Evolutionary conservation across 2,113 vertebrate genomes (phyloP).

Genomic region (Leptodactylus fuscus): DNA sequence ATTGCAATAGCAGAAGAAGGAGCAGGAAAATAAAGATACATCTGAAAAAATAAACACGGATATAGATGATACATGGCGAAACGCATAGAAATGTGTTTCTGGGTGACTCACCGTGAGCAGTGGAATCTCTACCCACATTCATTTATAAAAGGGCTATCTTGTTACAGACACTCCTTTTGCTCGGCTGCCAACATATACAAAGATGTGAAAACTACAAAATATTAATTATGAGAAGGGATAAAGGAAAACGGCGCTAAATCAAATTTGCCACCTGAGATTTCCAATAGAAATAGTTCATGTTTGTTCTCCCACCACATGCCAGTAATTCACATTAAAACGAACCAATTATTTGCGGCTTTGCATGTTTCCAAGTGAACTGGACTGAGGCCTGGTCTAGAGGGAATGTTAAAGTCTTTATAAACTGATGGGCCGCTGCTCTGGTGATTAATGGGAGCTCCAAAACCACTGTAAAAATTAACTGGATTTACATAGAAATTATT

Average conservation of each 20-base stretch:
- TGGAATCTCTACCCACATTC: slow-evolving; percentile 54
- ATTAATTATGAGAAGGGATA: slow-evolving; percentile 57
- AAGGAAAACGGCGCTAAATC: slow-evolving; percentile 47
- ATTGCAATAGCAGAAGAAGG: slow-evolving; percentile 41
- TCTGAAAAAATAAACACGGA: slow-evolving; percentile 55
- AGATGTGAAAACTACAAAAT: slow-evolving; percentile 59
- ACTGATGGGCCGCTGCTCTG: background rate
- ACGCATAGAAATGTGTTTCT: slow-evolving; percentile 47
- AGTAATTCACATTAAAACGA: slow-evolving; percentile 47
- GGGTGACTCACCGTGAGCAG: slow-evolving; percentile 51
- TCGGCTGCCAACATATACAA: slow-evolving; percentile 53
- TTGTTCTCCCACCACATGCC: slow-evolving; percentile 52
- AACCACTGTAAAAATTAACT: background rate
- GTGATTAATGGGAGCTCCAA: background rate
- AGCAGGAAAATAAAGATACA: slow-evolving; percentile 43
- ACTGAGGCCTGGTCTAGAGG: background rate
- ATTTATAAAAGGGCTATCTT: slow-evolving; percentile 59
- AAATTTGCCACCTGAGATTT: slow-evolving; percentile 48
- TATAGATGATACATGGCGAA: slow-evolving; percentile 54
- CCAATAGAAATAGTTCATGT: slow-evolving; percentile 53
- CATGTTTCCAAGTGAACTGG: slow-evolving; percentile 24
- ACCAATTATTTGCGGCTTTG: slow-evolving; percentile 36
- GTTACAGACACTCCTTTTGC: slow-evolving; percentile 59
- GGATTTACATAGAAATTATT: background rate
- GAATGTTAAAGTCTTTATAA: background rate